A percentile compares a stretch with the other conserved stretches of the same genome.
These are phyloP conservation scores for Bufo bufo DNA, from an alignment of 2,113 vertebrate species.

Conservation along the genomic window DNA sequence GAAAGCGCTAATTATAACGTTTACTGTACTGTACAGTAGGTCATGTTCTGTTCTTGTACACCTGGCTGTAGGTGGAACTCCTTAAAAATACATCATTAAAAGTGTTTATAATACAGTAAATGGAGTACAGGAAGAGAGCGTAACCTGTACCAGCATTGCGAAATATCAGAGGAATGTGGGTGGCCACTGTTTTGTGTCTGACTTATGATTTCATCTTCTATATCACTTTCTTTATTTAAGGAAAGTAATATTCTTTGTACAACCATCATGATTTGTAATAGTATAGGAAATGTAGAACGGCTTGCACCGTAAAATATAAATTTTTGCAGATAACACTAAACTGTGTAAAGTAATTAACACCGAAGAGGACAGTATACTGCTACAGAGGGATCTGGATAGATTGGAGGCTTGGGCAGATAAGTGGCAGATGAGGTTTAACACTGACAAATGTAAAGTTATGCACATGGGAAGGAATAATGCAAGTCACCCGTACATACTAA, in stretches of 20 bases:
- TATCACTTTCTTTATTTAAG: not conserved
- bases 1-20: not conserved
- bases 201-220: not conserved
- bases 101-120: not conserved
- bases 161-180: slow-evolving; percentile 12
- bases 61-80: not conserved
- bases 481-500: too few species aligned
- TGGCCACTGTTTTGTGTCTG: not conserved
- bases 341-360: too few species aligned
- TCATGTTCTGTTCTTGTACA: not conserved
- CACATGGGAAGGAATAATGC: too few species aligned
- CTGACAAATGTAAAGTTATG: too few species aligned
- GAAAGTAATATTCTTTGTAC: not conserved
- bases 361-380: too few species aligned
- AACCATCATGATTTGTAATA: not conserved
- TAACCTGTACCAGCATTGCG: not conserved
- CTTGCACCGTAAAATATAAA: too few species aligned
- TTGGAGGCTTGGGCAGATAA: too few species aligned
- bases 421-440: too few species aligned
- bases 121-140: not conserved
- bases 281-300: too few species aligned
- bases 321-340: too few species aligned
- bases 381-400: too few species aligned
- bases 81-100: not conserved
- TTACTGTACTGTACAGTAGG: slow-evolving; percentile 1